Base-by-base conservation (phyloP, 2,888 invertebrate genomes). In the Chymomyza procnemis region DNA sequence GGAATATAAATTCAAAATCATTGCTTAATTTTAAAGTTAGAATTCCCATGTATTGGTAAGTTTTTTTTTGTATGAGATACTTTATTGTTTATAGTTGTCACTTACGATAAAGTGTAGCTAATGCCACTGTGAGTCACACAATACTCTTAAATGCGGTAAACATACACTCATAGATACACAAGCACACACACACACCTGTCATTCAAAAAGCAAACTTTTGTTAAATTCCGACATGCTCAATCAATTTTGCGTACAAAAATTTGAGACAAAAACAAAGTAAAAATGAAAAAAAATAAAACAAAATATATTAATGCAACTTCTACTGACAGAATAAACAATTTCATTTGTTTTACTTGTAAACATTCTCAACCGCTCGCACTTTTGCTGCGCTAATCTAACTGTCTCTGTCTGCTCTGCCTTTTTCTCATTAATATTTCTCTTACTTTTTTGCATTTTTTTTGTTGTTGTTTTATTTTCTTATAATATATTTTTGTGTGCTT, bases 371-470 rank as follows among this genome's bases (percentile, higher is more conserved):
- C 54, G 18, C 41, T 30, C 50, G 5, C 26, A 52, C 9, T 67
- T 54, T 56, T 66, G 34, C 26, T 26, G 6, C 6, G 8, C 26
- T 26, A 26, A 3, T 26, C 1, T 26, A 26, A 4, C 26, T 26
- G 26, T 26, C 26, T 26, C 26, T n/a, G 18, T 14, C 64, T 30
- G 46, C 16, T 14, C 12, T 30, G 4, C 34, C 47, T 52, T 52
- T 9, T 18, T 55, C 55, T 55, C 14, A 21, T 22, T 22, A 55
- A 18, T 41, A 64, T 55, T 58, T 61, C 57, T 68, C 60, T 66
- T 58, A 16, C 55, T 69, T 66, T 74, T 70, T 58, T 41, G 5
- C 0, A 26, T 26, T n/a, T n/a, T n/a, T n/a, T n/a, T n/a, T n/a
- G n/a, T n/a, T n/a, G n/a, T n/a, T n/a, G n/a, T n/a, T n/a, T n/a